Conservation (phyloP, 1,140 invertebrate species). For the Polypedilum vanderplanki region DNA sequence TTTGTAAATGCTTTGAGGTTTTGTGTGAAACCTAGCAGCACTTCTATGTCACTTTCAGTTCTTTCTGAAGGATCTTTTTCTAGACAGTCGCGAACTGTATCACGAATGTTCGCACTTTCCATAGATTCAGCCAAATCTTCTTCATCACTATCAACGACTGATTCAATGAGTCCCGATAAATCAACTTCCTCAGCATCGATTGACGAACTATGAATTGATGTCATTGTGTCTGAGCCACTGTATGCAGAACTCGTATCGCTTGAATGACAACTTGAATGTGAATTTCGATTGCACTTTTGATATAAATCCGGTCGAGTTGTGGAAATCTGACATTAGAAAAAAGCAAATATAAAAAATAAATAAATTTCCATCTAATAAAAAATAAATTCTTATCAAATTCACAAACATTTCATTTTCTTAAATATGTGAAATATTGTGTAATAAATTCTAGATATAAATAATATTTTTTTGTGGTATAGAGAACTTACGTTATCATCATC, state of each 20-base stretch:
- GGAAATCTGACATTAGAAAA: neutral
- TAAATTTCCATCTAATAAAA: too few relatives aligned
- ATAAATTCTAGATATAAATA: too few relatives aligned
- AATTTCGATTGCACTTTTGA: constrained; percentile 75
- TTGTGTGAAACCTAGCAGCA: constrained; percentile 93
- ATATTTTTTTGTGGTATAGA: too few relatives aligned
- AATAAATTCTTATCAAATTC: too few relatives aligned
- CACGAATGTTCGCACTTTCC: constrained; percentile 85
- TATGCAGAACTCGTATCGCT: constrained; percentile 93
- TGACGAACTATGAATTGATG: constrained; percentile 77
- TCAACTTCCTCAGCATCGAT: constrained; percentile 85
- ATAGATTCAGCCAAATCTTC: constrained; percentile 89
- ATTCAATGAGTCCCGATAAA: constrained; percentile 86
- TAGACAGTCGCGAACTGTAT: constrained; percentile 92
- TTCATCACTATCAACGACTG: constrained; percentile 90
- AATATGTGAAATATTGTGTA: too few relatives aligned
- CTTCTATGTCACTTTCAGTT: constrained; percentile 91
- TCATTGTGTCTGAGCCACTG: constrained; percentile 94
- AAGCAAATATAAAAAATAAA: too few relatives aligned
- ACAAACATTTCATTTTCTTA: neutral
- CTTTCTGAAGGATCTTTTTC: constrained; percentile 94
- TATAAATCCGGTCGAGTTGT: constrained; percentile 54
- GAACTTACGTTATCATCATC: constrained; percentile 22
- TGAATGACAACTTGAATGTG: constrained; percentile 80
- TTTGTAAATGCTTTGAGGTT: constrained; percentile 92